Percentiles rank a stretch among this genome's conserved stretches.
These are phyloP conservation scores for Melipona bicolor DNA, from an alignment of 2,888 invertebrate species.

Conservation along the genomic window DNA sequence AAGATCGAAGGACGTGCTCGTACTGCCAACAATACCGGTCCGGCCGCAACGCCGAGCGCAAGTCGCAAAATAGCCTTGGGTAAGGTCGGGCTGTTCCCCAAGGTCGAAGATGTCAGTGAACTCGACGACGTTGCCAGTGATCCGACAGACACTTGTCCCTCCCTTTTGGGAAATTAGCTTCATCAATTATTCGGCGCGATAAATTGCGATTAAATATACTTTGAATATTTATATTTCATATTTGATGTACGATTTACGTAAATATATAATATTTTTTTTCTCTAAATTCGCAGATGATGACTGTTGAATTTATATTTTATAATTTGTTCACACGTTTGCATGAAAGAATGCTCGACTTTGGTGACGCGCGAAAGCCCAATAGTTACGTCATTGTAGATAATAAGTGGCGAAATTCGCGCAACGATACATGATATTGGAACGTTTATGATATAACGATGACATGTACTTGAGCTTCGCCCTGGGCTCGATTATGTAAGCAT, in stretches of 20 bases:
- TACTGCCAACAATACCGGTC: slow-evolving; percentile 57
- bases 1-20: slow-evolving; percentile 62
- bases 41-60: slow-evolving; percentile 27
- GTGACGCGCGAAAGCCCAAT: neutral
- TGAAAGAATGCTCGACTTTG: neutral
- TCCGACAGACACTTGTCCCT: neutral
- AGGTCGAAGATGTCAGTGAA: slow-evolving; percentile 65
- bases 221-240: neutral
- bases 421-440: neutral
- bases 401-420: neutral
- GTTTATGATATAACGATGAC: slow-evolving; percentile 9
- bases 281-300: neutral
- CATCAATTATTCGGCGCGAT: slow-evolving; percentile 12
- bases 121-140: slow-evolving; percentile 38
- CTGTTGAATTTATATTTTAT: neutral
- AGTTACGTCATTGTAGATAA: neutral
- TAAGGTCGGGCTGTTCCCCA: slow-evolving; percentile 66
- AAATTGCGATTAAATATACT: too few species aligned
- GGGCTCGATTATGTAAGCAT: slow-evolving; percentile 33
- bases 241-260: too few species aligned
- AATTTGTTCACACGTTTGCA: too few species aligned
- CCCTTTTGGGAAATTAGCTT: neutral
- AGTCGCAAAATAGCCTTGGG: slow-evolving; percentile 69
- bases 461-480: neutral
- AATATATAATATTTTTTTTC: neutral